These are phyloP conservation scores for Lasaia peninsularis DNA, from an alignment of 1,140 invertebrate genomes.

Conservation along the genomic window DNA sequence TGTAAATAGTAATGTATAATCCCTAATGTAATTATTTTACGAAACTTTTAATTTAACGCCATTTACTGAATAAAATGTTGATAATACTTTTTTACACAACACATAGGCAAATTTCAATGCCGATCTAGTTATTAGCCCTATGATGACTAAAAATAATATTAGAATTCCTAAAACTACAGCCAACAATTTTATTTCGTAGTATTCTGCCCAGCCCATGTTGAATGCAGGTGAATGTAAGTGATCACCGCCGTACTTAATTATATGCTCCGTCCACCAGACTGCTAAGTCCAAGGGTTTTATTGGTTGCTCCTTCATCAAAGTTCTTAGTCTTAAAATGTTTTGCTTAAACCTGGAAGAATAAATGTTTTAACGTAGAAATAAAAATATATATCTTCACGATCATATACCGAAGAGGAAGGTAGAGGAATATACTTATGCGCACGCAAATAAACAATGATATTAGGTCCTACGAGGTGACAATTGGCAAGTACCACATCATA, in stretches of 20 bases:
- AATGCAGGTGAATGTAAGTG: constrained; percentile 54
- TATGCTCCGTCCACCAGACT: constrained; percentile 79
- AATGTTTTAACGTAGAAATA: too few species aligned
- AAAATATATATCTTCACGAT: too few species aligned
- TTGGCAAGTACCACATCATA: too few species aligned
- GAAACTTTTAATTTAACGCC: not conserved
- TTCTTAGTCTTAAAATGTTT: constrained; percentile 29
- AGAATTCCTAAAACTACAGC: constrained; percentile 20
- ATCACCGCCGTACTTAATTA: constrained; percentile 69
- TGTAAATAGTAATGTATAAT: too few species aligned
- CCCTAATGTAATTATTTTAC: too few species aligned
- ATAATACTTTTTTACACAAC: not conserved
- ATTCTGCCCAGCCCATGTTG: constrained; percentile 34
- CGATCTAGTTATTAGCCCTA: constrained; percentile 7
- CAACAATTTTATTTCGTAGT: constrained; percentile 36
- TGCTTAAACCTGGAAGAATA: constrained; percentile 32
- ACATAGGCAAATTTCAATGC: not conserved
- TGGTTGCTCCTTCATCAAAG: constrained; percentile 27
- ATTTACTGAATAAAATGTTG: not conserved
- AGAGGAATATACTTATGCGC: too few species aligned
- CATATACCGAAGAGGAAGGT: too few species aligned
- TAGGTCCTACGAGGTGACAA: too few species aligned
- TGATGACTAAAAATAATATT: constrained; percentile 13
- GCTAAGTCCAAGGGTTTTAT: constrained; percentile 51
- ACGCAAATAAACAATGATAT: too few species aligned